These are phyloP conservation scores for Pyrgilauda ruficollis DNA, from an alignment of 2,113 vertebrate genomes.

Conservation along the genomic window DNA sequence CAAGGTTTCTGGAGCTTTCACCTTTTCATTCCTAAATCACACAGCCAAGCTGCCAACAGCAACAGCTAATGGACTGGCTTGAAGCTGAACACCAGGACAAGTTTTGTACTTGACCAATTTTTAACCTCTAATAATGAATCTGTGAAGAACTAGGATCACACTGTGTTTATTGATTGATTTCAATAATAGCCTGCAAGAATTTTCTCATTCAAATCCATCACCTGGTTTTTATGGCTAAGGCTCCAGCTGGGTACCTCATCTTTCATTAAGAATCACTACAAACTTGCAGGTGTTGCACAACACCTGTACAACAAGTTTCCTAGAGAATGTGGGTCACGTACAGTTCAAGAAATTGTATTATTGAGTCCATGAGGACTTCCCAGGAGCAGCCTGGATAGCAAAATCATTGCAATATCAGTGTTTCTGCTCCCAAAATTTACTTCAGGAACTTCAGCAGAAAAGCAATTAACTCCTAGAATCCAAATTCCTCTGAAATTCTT, in stretches of 20 bases:
- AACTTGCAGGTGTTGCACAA: background rate
- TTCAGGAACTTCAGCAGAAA: background rate
- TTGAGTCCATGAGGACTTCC: background rate
- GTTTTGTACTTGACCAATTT: background rate
- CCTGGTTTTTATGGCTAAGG: background rate
- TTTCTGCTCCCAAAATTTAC: background rate
- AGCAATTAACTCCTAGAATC: background rate
- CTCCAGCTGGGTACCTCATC: background rate
- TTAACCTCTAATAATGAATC: background rate
- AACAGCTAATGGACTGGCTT: rapidly evolving
- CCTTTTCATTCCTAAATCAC: background rate
- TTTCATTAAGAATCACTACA: background rate
- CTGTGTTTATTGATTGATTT: background rate
- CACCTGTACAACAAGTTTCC: background rate
- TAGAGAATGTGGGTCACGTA: background rate
- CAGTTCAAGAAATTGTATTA: background rate
- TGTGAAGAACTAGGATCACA: background rate
- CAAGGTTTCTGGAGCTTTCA: background rate
- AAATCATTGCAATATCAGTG: rapidly evolving
- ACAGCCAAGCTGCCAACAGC: background rate
- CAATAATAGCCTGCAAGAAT: background rate
- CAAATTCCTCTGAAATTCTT: background rate
- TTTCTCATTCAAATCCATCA: background rate
- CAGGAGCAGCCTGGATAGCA: background rate
- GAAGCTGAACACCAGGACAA: background rate